Evolutionary conservation across 2,113 vertebrate genomes (phyloP).

Genomic region (Psammodynastes pulverulentus): DNA sequence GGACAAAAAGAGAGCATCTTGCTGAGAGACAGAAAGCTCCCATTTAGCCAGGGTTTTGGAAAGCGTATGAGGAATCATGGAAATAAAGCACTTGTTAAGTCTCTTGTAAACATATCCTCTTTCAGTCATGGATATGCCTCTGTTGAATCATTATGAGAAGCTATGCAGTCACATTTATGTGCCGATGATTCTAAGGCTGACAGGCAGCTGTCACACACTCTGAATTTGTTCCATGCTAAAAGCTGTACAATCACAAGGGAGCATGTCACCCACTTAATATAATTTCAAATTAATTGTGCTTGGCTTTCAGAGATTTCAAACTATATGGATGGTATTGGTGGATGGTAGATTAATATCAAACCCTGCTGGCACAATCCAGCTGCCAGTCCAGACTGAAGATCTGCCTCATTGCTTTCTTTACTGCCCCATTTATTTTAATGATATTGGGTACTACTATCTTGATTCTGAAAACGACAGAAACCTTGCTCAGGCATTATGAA

Average conservation of each 20-base stretch:
- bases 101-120: not conserved
- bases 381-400: not conserved
- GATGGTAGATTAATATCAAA: not conserved
- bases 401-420: not conserved
- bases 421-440: not conserved
- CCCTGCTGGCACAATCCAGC: not conserved
- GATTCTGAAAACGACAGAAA: not conserved
- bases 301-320: not conserved
- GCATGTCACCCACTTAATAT: not conserved
- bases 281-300: not conserved
- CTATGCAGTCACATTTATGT: not conserved
- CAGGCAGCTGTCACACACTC: not conserved
- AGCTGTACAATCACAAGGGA: not conserved
- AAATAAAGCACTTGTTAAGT: not conserved
- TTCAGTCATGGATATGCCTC: not conserved
- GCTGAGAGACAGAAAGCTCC: not conserved
- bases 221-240: not conserved
- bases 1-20: not conserved
- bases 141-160: not conserved
- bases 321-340: not conserved
- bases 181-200: not conserved
- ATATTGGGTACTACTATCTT: not conserved
- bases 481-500: not conserved
- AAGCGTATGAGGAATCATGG: not conserved
- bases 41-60: not conserved